Conservation (phyloP, 2,797 vertebrate genomes). For the Tenualosa ilisha region DNA sequence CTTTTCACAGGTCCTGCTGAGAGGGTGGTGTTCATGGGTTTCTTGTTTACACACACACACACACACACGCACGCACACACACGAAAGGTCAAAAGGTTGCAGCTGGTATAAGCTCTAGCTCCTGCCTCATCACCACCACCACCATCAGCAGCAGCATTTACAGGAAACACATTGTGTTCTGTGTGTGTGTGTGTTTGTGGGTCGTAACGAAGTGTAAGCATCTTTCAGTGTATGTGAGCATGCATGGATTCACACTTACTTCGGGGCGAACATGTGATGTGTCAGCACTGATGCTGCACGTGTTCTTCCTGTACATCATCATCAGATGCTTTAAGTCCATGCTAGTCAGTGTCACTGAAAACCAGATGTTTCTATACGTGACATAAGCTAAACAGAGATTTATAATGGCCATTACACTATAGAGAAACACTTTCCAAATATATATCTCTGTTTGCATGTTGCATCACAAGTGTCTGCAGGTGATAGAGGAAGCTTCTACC, state of each 20-base stretch:
- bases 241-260: neutral
- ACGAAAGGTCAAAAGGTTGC: neutral
- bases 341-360: neutral
- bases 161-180: neutral
- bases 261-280: neutral
- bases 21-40: neutral
- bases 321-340: neutral
- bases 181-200: neutral
- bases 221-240: conserved; percentile 21
- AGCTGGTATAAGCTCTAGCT: neutral
- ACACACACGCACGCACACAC: conserved; percentile 5
- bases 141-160: conserved; percentile 2
- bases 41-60: conserved; percentile 7
- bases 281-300: neutral
- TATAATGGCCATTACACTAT: no score
- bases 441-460: no score
- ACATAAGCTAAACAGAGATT: no score
- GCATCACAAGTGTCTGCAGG: neutral
- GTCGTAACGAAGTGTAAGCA: neutral
- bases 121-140: neutral
- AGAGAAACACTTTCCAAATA: no score
- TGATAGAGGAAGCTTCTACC: neutral
- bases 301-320: neutral
- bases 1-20: neutral
- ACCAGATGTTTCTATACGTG: neutral